Evolutionary conservation across 2,888 invertebrate genomes (phyloP).

Genomic region (Caenorhabditis auriculariae): DNA sequence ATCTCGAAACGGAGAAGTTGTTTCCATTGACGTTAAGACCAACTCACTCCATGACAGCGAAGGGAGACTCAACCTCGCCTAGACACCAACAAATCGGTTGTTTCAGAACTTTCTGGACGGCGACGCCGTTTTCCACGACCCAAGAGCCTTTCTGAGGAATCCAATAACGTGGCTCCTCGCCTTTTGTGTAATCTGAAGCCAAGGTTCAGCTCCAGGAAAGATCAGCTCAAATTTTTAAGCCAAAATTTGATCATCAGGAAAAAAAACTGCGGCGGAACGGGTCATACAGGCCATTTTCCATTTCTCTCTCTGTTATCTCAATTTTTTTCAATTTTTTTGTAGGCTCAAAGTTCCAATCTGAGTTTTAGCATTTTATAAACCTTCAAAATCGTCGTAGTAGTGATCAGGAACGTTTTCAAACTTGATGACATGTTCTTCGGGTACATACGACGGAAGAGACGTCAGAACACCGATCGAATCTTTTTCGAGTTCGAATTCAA

Average conservation of each 20-base stretch:
- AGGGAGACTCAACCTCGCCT: constrained; percentile 3
- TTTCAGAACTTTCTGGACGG: constrained; percentile 11
- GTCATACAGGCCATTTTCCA: no score
- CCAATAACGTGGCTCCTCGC: constrained; percentile 25
- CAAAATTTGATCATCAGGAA: not conserved
- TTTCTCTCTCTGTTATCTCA: no score
- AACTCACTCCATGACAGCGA: constrained; percentile 15
- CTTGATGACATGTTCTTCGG: not conserved
- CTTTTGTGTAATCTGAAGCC: constrained; percentile 14
- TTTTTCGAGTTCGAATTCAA: not conserved
- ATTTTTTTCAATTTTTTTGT: no score
- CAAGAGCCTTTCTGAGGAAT: constrained; percentile 28
- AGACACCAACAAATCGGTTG: constrained; percentile 22
- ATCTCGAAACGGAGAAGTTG: no score
- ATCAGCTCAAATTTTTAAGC: no score
- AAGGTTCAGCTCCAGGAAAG: no score
- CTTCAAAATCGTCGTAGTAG: constrained; percentile 11
- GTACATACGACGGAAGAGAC: constrained; percentile 5
- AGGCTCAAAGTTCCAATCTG: no score
- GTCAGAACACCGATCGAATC: constrained; percentile 12
- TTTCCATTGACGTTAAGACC: no score
- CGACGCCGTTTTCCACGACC: constrained; percentile 16
- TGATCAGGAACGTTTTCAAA: not conserved
- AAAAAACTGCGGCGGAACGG: no score
- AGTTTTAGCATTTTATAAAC: not conserved